phyloP scores from a whole-genome alignment of 2,113 vertebrate genomes.

The Paramormyrops kingsleyae region DNA sequence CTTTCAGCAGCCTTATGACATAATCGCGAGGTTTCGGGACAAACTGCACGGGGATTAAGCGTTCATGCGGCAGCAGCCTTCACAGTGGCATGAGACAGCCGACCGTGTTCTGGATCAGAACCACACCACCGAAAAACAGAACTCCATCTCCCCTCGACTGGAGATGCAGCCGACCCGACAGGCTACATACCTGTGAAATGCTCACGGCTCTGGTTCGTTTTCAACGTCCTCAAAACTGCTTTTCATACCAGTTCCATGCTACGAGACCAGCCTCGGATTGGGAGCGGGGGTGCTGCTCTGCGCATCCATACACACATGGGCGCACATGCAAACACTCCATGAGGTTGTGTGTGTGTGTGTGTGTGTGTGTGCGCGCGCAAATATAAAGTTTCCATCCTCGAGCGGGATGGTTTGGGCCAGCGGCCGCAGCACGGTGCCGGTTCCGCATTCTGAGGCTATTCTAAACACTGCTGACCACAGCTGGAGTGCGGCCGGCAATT shows the following conservation, averaged over 20 bases:
- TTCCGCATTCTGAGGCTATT: conserved; percentile 67
- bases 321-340: neutral
- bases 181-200: neutral
- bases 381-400: conserved; percentile 58
- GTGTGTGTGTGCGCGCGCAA: neutral
- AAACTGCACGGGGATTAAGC: neutral
- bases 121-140: neutral
- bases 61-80: neutral
- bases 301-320: neutral
- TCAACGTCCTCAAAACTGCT: neutral
- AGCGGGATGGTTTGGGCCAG: conserved; percentile 44
- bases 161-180: neutral
- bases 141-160: neutral
- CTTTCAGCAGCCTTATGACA: neutral
- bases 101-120: neutral
- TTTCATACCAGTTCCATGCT: neutral
- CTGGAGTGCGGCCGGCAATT: conserved; percentile 61
- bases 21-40: neutral
- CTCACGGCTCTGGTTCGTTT: neutral
- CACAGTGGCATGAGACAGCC: neutral
- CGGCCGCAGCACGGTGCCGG: conserved; percentile 60
- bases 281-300: neutral
- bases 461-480: conserved; percentile 67
- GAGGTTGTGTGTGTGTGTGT: conserved; percentile 10
- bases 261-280: neutral